A percentile compares a stretch with the other conserved stretches of the same genome.
Evolutionary conservation across 2,797 vertebrate species (phyloP).

Genomic region (Spondyliosoma cantharus): DNA sequence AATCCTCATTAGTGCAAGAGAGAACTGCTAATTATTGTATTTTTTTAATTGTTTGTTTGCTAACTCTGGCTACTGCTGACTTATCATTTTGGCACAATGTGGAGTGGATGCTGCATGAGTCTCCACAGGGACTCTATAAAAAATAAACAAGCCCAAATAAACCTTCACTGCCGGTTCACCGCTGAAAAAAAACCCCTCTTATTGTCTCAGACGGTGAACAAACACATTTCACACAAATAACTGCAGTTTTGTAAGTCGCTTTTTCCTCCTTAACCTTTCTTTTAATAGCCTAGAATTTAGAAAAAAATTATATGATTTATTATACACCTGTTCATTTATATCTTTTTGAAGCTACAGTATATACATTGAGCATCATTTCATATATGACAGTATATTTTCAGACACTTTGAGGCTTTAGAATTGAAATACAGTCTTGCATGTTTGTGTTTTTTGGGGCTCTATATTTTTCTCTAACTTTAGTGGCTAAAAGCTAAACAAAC

Average conservation of each 20-base stretch:
- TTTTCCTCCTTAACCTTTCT: neutral
- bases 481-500: neutral
- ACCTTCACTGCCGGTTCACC: constrained; percentile 48
- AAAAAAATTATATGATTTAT: no score
- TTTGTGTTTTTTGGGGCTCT: neutral
- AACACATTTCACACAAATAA: neutral
- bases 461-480: neutral
- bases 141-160: constrained; percentile 21
- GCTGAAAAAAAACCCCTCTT: constrained; percentile 16
- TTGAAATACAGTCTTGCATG: neutral
- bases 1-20: constrained; percentile 63
- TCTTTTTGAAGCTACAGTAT: neutral
- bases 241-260: neutral
- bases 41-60: constrained; percentile 53
- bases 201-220: neutral
- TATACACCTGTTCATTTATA: neutral
- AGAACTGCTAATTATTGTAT: constrained; percentile 57
- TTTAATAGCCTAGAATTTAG: neutral
- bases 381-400: neutral
- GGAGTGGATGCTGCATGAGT: constrained; percentile 17
- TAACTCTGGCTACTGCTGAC: constrained; percentile 49
- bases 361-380: neutral
- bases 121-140: constrained; percentile 1
- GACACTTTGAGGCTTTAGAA: neutral
- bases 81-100: constrained; percentile 23